These are phyloP conservation scores for Alouatta palliata DNA, from an alignment of 2,113 vertebrate species.

Conservation along the genomic window DNA sequence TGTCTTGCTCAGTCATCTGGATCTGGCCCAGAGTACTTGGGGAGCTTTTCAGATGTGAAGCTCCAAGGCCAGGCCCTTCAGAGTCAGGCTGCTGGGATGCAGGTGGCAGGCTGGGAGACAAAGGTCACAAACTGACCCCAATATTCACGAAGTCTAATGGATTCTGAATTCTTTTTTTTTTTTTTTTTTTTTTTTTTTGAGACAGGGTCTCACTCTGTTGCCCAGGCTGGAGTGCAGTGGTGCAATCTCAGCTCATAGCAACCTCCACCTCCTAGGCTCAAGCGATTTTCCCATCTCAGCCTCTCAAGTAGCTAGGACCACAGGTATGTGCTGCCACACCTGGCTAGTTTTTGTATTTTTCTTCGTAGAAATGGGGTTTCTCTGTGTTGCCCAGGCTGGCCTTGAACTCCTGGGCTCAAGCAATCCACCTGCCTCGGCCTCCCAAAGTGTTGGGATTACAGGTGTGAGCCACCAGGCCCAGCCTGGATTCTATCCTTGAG, in stretches of 20 bases:
- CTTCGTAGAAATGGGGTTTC: not conserved
- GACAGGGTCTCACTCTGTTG: not conserved
- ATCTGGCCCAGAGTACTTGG: too few relatives aligned
- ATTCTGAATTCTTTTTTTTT: too few relatives aligned
- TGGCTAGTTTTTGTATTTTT: not conserved
- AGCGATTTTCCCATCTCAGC: too few relatives aligned
- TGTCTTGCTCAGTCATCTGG: too few relatives aligned
- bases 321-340: not conserved
- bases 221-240: not conserved
- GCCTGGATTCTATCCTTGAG: too few relatives aligned
- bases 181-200: not conserved
- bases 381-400: not conserved
- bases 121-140: too few relatives aligned
- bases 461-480: not conserved
- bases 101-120: too few relatives aligned
- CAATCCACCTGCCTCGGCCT: not conserved
- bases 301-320: too few relatives aligned
- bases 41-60: too few relatives aligned
- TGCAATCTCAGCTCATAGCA: not conserved
- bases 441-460: not conserved
- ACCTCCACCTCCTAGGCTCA: not conserved
- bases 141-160: too few relatives aligned
- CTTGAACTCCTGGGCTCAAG: not conserved
- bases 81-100: too few relatives aligned
- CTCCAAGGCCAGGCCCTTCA: too few relatives aligned